phyloP scores from a whole-genome alignment of 2,888 invertebrate genomes.

The Tuberolachnus salignus region DNA sequence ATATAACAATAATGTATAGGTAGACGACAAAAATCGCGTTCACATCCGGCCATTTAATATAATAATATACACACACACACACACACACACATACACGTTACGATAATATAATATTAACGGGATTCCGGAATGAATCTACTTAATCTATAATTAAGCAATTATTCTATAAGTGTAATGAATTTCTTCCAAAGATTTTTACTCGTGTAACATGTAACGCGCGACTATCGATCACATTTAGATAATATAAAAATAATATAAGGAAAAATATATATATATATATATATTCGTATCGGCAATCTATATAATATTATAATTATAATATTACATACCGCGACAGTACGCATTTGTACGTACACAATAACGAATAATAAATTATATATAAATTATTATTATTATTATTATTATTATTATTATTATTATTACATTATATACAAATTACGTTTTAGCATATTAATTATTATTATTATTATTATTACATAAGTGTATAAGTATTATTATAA shows the following conservation, averaged over 20 bases:
- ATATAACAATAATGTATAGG: not conserved
- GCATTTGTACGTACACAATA: not conserved
- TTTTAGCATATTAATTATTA: not conserved
- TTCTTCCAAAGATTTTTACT: constrained; percentile 29
- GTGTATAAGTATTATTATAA: constrained; percentile 13
- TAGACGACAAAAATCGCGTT: constrained; percentile 26
- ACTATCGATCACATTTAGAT: too few species aligned
- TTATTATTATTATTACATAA: constrained; percentile 3
- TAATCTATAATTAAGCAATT: too few species aligned
- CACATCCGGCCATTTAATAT: constrained; percentile 20
- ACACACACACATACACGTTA: too few species aligned
- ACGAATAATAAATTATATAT: constrained; percentile 22
- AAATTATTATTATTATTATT: not conserved
- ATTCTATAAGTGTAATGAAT: constrained; percentile 11
- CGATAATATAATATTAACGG: too few species aligned
- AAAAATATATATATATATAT: not conserved
- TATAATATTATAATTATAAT: too few species aligned
- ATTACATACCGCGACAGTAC: too few species aligned
- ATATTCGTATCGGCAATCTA: too few species aligned
- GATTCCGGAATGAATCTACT: constrained; percentile 6
- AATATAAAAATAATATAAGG: too few species aligned
- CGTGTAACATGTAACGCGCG: not conserved
- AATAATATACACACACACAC: too few species aligned
- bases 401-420: not conserved
- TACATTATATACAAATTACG: too few species aligned